A percentile compares a stretch with the other conserved stretches of the same genome.
These are phyloP conservation scores for Mormyrus lacerda DNA, from an alignment of 2,113 vertebrate genomes.

Conservation along the genomic window DNA sequence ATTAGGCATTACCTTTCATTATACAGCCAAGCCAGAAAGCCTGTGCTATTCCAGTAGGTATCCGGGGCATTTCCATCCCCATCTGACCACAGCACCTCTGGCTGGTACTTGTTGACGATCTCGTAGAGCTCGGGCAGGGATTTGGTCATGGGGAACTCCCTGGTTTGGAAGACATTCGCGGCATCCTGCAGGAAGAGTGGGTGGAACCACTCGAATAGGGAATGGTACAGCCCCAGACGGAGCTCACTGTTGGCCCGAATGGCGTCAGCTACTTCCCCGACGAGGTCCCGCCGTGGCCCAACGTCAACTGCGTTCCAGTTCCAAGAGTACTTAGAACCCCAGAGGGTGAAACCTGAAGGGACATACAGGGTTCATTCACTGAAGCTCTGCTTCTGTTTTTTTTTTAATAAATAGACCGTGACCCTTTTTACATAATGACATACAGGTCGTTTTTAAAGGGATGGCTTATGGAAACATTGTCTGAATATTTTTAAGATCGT, in stretches of 20 bases:
- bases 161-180: conserved; percentile 61
- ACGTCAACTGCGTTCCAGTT: conserved; percentile 87
- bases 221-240: conserved; percentile 87
- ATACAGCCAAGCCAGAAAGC: conserved; percentile 92
- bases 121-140: conserved; percentile 83
- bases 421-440: background rate
- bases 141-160: conserved; percentile 72
- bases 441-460: background rate
- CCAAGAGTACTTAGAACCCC: conserved; percentile 88
- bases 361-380: background rate
- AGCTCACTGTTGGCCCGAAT: conserved; percentile 63
- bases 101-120: conserved; percentile 72
- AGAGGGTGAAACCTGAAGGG: conserved; percentile 83
- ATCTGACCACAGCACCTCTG: conserved; percentile 90
- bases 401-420: background rate
- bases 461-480: background rate
- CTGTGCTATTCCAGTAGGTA: conserved; percentile 91
- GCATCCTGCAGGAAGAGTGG: conserved; percentile 73
- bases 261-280: conserved; percentile 70
- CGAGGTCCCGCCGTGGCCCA: conserved; percentile 78
- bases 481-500: background rate
- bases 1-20: conserved; percentile 75
- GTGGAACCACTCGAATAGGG: conserved; percentile 94
- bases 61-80: conserved; percentile 79
- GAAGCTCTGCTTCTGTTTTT: background rate